Percentiles rank a stretch among this genome's conserved stretches.
Conservation (phyloP, 2,888 invertebrate genomes). For the Acanthacorydalis orientalis region DNA sequence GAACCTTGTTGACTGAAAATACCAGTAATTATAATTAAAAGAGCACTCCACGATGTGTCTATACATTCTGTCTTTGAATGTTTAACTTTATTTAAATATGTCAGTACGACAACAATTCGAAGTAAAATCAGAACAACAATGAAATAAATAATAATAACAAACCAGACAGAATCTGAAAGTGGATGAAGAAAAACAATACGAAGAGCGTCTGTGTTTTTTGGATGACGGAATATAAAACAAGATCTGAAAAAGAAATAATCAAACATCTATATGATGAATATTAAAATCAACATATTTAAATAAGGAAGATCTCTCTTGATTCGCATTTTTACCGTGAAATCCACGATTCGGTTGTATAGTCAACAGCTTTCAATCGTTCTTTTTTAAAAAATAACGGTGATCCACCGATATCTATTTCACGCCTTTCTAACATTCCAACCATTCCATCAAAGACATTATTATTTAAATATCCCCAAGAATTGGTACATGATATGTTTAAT, state of each 20-base stretch:
- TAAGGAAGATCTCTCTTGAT: not conserved
- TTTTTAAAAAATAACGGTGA: constrained; percentile 44
- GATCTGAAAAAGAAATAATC: too few relatives aligned
- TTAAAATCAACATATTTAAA: too few relatives aligned
- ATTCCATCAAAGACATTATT: constrained; percentile 47
- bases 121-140: too few relatives aligned
- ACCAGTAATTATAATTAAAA: constrained; percentile 28
- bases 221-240: constrained; percentile 44
- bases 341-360: constrained; percentile 44
- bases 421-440: constrained; percentile 37
- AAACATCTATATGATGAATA: too few relatives aligned
- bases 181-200: constrained; percentile 44
- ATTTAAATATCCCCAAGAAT: constrained; percentile 44
- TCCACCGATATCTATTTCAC: constrained; percentile 44
- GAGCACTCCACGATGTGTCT: constrained; percentile 29
- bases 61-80: too few relatives aligned
- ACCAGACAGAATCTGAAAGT: constrained; percentile 34
- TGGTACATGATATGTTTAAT: constrained; percentile 27
- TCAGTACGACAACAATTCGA: too few relatives aligned
- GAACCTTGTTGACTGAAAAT: constrained; percentile 34
- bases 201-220: constrained; percentile 33
- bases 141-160: constrained; percentile 16
- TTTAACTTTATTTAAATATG: too few relatives aligned
- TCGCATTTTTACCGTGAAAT: constrained; percentile 29
- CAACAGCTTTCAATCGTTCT: constrained; percentile 38